Base-by-base conservation (phyloP, 2,888 invertebrate species). In the Macrosoma leucophasiata region DNA sequence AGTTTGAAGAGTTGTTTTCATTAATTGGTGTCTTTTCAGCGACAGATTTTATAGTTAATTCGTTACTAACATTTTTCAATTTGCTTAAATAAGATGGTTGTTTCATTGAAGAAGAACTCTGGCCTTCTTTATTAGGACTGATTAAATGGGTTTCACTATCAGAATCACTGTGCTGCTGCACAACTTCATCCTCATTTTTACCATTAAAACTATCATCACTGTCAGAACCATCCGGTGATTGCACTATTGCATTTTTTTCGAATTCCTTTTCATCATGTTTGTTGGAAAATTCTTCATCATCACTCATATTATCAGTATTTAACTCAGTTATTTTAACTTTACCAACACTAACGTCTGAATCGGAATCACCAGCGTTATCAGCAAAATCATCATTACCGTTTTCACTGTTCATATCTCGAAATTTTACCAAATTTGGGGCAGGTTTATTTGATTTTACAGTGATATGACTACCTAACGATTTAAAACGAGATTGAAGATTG, bases 391-490 rank as follows among this genome's bases (percentile, higher is more conserved):
- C 39, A 21, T 40, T 34, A 13, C 48, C 47, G 33, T 43, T 32
- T 13, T 48, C 46, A 12, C 43, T 43, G 33, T 55, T 45, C 13
- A 20, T 26, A n/a, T 31, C 31, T 11, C 30, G 24, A 19, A n/a
- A 13, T 23, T 10, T 37, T 8, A 24, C 13, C 13, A 35, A 2
- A 24, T 41, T 62, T 13, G 66, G 61, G 8, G 69, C 62, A 12
- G 62, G 51, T 43, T 62, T 73, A 35, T 56, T 57, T 3, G 77
- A 64, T 51, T 76, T 81, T 1, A 81, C 55, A 25, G 71, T 76
- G 19, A 81, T 68, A 47, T 75, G 63, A 54, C 66, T 69, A 39
- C 75, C 50, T 44, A 79, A 58, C 45, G 61, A 68, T 52, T 73
- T 31, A 79, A 50, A 18, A 63, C 66, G 25, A 67, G 13, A 27